Evolutionary conservation across 1,140 invertebrate species (phyloP).

Genomic region (Ridgeia piscesae): DNA sequence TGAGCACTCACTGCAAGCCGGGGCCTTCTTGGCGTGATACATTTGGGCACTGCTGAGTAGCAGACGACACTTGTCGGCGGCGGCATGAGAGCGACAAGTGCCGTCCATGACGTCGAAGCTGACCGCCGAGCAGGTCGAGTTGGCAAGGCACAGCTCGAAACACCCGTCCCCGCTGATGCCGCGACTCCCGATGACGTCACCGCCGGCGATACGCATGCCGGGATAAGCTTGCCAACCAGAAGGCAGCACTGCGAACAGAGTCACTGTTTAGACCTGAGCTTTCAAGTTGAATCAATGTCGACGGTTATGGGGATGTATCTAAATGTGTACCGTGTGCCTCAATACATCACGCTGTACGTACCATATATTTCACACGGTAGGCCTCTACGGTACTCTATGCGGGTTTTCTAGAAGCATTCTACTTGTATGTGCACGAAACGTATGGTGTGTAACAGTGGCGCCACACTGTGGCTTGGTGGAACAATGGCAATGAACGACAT

Average conservation of each 20-base stretch:
- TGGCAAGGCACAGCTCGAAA: background rate
- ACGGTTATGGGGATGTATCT: background rate
- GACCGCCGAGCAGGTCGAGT: background rate
- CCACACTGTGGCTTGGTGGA: too few relatives aligned
- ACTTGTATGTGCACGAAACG: too few relatives aligned
- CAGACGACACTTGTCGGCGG: background rate
- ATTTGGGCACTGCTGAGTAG: background rate
- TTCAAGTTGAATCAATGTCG: background rate
- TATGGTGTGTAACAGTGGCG: too few relatives aligned
- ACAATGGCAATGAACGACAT: too few relatives aligned
- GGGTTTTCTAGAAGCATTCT: too few relatives aligned
- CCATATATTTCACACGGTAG: too few relatives aligned
- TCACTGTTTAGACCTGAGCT: background rate
- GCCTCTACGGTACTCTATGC: too few relatives aligned
- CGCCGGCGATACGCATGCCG: background rate
- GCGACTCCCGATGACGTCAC: background rate
- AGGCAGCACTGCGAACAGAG: conserved; percentile 1
- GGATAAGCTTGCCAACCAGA: conserved; percentile 14
- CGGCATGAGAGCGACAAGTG: background rate
- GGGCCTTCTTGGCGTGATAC: conserved; percentile 11
- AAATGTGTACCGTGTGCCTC: too few relatives aligned
- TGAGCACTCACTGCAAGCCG: background rate
- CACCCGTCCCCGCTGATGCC: conserved; percentile 9
- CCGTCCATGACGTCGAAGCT: background rate
- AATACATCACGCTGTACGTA: too few relatives aligned